Percentiles rank a stretch among this genome's conserved stretches.
Evolutionary conservation across 2,888 invertebrate genomes (phyloP).

Genomic region (Diaphora mendica): DNA sequence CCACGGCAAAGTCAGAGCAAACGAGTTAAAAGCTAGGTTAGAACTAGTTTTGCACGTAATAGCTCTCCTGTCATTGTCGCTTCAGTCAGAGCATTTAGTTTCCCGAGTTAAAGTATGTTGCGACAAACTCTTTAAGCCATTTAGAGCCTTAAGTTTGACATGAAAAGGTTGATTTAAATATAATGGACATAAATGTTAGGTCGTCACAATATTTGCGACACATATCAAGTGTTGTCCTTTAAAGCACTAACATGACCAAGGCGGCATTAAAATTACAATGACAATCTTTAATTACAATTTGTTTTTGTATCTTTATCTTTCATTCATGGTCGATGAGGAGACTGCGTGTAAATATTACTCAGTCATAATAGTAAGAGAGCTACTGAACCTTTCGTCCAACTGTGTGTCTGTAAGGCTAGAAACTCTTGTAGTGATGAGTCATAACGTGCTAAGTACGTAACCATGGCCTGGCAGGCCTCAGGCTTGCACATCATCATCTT

Average conservation of each 20-base stretch:
- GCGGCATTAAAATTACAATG: slow-evolving; percentile 38
- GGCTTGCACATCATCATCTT: too few species aligned
- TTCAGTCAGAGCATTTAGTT: slow-evolving; percentile 52
- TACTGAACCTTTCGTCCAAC: too few species aligned
- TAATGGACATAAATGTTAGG: slow-evolving; percentile 19
- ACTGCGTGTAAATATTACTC: not conserved
- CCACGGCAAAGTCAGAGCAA: slow-evolving; percentile 39
- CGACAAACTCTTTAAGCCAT: slow-evolving; percentile 3
- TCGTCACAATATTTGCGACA: slow-evolving; percentile 36
- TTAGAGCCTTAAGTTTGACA: not conserved
- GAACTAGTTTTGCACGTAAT: slow-evolving; percentile 59
- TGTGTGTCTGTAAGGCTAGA: too few species aligned
- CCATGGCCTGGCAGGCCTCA: too few species aligned
- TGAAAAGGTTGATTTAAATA: slow-evolving; percentile 13
- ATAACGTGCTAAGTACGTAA: too few species aligned
- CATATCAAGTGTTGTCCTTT: slow-evolving; percentile 28
- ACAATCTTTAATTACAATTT: slow-evolving; percentile 31
- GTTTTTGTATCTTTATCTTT: slow-evolving; percentile 23
- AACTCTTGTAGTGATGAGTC: too few species aligned
- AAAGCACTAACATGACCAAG: slow-evolving; percentile 39
- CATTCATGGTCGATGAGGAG: slow-evolving; percentile 32
- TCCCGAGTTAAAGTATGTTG: slow-evolving; percentile 30
- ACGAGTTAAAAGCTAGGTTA: slow-evolving; percentile 47
- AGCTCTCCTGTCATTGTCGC: slow-evolving; percentile 59
- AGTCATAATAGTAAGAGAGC: too few species aligned